Evolutionary conservation across 2,888 invertebrate genomes (phyloP).

Genomic region (Pegoplata infirma): DNA sequence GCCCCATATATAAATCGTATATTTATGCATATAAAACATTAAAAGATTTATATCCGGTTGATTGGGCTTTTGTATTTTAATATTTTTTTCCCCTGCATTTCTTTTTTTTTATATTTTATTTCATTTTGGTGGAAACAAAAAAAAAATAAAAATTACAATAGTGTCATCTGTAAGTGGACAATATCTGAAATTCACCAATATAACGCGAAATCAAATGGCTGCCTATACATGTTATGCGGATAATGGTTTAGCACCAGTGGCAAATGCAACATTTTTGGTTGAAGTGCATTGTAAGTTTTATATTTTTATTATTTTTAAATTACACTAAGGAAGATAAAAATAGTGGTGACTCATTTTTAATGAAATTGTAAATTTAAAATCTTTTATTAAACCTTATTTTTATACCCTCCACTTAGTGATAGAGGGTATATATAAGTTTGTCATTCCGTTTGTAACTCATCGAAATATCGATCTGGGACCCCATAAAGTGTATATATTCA

Average conservation of each 20-base stretch:
- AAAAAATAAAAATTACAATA: no score
- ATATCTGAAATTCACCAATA: slow-evolving; percentile 87
- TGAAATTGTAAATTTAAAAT: no score
- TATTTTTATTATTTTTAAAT: no score
- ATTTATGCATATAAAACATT: slow-evolving; percentile 38
- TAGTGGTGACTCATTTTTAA: no score
- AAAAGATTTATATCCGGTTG: slow-evolving; percentile 28
- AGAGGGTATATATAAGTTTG: no score
- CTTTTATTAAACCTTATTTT: no score
- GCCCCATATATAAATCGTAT: slow-evolving; percentile 31
- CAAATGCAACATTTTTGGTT: slow-evolving; percentile 88
- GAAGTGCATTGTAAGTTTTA: slow-evolving; percentile 91
- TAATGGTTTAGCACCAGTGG: slow-evolving; percentile 92
- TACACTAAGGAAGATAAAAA: no score
- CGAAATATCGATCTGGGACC: no score
- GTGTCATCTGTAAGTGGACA: slow-evolving; percentile 87
- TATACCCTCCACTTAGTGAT: no score
- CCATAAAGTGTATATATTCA: no score
- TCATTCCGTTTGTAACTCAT: no score
- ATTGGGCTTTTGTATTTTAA: slow-evolving; percentile 15
- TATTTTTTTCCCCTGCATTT: not conserved
- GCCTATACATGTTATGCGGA: slow-evolving; percentile 86
- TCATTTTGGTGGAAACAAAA: no score
- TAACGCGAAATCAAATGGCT: slow-evolving; percentile 86
- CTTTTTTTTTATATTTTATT: not conserved